Evolutionary conservation across 1,140 invertebrate genomes (phyloP).

Genomic region (Thalassaphorura encarpata): DNA sequence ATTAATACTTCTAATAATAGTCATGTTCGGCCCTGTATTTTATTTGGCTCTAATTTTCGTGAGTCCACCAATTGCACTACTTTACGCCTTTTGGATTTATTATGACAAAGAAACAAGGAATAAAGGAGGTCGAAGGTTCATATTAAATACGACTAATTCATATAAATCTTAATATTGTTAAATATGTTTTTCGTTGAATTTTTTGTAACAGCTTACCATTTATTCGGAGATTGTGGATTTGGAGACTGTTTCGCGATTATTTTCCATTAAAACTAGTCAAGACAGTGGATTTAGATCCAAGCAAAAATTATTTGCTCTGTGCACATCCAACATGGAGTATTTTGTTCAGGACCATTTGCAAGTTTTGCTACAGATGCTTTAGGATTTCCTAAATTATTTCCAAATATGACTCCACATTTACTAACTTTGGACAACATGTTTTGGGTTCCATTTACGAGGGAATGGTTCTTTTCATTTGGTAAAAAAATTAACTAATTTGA

Average conservation of each 20-base stretch:
- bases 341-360: slow-evolving; percentile 60
- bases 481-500: slow-evolving; percentile 23
- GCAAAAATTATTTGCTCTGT: slow-evolving; percentile 72
- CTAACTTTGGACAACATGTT: slow-evolving; percentile 71
- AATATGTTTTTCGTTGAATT: too few relatives aligned
- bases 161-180: too few relatives aligned
- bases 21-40: too few relatives aligned
- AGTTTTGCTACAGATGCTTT: slow-evolving; percentile 67
- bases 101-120: slow-evolving; percentile 4
- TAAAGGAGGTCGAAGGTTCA: not conserved
- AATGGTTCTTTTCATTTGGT: slow-evolving; percentile 42
- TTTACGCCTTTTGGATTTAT: not conserved
- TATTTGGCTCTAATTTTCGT: too few relatives aligned
- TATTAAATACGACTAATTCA: not conserved
- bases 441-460: slow-evolving; percentile 66
- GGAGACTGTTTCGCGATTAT: slow-evolving; percentile 64
- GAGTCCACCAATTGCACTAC: too few relatives aligned
- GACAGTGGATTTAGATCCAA: slow-evolving; percentile 63
- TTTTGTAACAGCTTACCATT: too few relatives aligned
- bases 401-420: slow-evolving; percentile 58
- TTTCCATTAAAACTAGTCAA: slow-evolving; percentile 76
- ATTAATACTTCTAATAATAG: too few relatives aligned
- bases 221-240: slow-evolving; percentile 54
- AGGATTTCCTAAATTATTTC: slow-evolving; percentile 61
- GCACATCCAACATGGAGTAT: slow-evolving; percentile 81